These are phyloP conservation scores for Caenorhabditis panamensis DNA, from an alignment of 2,888 invertebrate species.

Conservation along the genomic window DNA sequence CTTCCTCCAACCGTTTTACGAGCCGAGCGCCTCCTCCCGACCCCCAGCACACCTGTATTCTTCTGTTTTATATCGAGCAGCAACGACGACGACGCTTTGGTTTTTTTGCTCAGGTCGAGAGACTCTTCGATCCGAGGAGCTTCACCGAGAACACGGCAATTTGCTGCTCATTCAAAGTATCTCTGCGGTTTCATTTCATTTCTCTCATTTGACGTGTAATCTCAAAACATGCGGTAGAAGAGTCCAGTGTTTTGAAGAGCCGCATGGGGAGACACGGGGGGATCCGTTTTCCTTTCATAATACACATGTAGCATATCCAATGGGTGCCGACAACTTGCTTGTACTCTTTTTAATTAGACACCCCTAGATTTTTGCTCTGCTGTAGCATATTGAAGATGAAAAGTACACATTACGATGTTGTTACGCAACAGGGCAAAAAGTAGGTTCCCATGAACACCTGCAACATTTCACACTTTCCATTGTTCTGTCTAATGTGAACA, in stretches of 20 bases:
- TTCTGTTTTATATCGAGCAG: constrained; percentile 17
- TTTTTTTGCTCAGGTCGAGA: constrained; percentile 18
- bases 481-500: neutral
- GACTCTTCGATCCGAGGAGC: neutral
- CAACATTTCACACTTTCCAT: neutral
- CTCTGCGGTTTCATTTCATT: neutral
- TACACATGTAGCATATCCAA: constrained; percentile 25
- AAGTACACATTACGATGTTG: neutral
- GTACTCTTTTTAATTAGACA: constrained; percentile 34
- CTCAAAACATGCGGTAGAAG: constrained; percentile 8
- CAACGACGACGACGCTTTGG: neutral
- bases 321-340: constrained; percentile 14
- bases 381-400: neutral
- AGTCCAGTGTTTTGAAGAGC: too few relatives aligned
- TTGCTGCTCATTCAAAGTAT: constrained; percentile 18
- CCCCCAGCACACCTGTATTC: constrained; percentile 5
- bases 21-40: constrained; percentile 17
- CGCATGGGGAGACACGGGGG: neutral
- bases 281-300: constrained; percentile 30
- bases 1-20: constrained; percentile 20
- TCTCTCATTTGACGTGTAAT: constrained; percentile 11
- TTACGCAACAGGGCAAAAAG: neutral
- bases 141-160: constrained; percentile 26
- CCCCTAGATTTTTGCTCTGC: constrained; percentile 1
- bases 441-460: neutral